Conservation (phyloP, 1,140 invertebrate genomes). For the Drosophila asahinai region DNA sequence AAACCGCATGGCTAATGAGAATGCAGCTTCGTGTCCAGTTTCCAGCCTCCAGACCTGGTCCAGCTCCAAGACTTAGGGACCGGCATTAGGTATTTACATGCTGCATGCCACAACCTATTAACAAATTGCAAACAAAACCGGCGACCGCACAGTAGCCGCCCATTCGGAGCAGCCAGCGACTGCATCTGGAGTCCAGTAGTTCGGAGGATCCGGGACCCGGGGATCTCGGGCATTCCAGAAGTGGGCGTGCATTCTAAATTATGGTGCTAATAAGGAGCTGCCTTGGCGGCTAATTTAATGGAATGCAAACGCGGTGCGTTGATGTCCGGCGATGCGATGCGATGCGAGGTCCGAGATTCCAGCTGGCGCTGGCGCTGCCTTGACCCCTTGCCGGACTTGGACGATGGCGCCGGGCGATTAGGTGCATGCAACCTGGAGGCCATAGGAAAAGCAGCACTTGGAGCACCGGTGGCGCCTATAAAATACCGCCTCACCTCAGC, state of each 20-base stretch:
- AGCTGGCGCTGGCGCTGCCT: slow-evolving; percentile 47
- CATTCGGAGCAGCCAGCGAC: slow-evolving; percentile 1
- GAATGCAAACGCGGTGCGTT: slow-evolving; percentile 73
- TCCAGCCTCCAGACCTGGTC: not conserved
- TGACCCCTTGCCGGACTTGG: slow-evolving; percentile 52
- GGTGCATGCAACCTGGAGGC: slow-evolving; percentile 65
- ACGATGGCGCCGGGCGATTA: slow-evolving; percentile 74
- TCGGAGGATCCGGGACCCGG: not conserved
- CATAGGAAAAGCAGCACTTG: not conserved
- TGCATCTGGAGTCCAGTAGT: not conserved
- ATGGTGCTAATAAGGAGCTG: slow-evolving; percentile 71
- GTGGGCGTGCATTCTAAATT: slow-evolving; percentile 80
- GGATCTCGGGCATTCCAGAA: slow-evolving; percentile 3
- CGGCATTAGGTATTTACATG: slow-evolving; percentile 62
- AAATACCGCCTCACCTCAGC: slow-evolving; percentile 22
- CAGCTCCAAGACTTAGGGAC: slow-evolving; percentile 18
- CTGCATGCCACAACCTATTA: slow-evolving; percentile 80
- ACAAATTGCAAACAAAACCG: slow-evolving; percentile 83
- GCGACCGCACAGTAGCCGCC: slow-evolving; percentile 63
- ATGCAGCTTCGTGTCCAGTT: slow-evolving; percentile 34
- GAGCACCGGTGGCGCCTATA: slow-evolving; percentile 64
- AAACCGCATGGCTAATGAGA: slow-evolving; percentile 71
- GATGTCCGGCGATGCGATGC: slow-evolving; percentile 33
- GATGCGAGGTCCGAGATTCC: slow-evolving; percentile 15
- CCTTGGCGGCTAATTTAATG: slow-evolving; percentile 77